A percentile compares a stretch with the other conserved stretches of the same genome.
Evolutionary conservation across 2,888 invertebrate genomes (phyloP).

Genomic region (Poecilus cupreus): DNA sequence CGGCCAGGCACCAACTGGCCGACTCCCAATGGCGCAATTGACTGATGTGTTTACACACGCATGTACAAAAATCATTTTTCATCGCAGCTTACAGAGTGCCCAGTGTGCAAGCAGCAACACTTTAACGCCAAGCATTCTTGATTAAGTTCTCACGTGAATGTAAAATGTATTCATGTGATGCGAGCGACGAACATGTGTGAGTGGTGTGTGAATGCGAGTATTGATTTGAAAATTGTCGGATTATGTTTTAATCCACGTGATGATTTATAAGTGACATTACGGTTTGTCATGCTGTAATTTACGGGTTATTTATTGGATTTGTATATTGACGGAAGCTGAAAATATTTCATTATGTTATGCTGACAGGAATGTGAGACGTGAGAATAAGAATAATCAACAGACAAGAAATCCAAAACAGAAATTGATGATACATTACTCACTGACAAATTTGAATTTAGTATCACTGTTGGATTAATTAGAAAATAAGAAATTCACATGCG

Average conservation of each 20-base stretch:
- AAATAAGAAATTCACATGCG: too few relatives aligned
- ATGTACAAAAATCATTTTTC: constrained; percentile 59
- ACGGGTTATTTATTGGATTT: constrained; percentile 31
- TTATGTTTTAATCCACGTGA: constrained; percentile 47
- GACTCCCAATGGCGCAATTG: constrained; percentile 51
- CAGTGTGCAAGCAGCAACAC: constrained; percentile 27
- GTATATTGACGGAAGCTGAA: constrained; percentile 28
- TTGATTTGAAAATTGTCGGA: constrained; percentile 57
- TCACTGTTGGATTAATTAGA: too few relatives aligned
- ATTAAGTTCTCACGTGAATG: constrained; percentile 51
- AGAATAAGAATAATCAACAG: not conserved
- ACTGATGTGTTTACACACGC: constrained; percentile 59
- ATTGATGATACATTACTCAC: too few relatives aligned
- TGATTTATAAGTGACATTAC: constrained; percentile 54
- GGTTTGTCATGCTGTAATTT: constrained; percentile 25
- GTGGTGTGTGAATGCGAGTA: constrained; percentile 43
- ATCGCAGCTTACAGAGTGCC: constrained; percentile 47
- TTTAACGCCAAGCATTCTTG: constrained; percentile 21
- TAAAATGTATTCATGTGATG: constrained; percentile 29
- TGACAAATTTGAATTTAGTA: too few relatives aligned
- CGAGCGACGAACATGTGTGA: not conserved
- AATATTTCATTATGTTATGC: not conserved
- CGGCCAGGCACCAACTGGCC: not conserved
- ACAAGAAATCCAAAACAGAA: not conserved
- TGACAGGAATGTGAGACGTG: not conserved